These are phyloP conservation scores for Chinchilla lanigera DNA, from an alignment of 2,113 vertebrate species.

Conservation along the genomic window DNA sequence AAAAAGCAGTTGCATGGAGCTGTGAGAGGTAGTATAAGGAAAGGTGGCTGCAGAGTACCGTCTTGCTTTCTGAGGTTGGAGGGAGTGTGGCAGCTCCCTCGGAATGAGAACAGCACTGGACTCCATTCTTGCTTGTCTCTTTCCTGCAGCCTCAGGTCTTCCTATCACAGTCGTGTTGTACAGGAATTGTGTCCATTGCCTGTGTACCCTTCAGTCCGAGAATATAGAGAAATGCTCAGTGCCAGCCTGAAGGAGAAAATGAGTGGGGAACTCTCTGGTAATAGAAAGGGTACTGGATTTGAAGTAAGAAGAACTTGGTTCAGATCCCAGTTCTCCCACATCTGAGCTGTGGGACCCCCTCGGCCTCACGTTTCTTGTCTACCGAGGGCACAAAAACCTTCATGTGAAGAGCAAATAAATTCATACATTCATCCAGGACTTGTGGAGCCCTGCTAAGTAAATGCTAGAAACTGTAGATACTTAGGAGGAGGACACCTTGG, in stretches of 20 bases:
- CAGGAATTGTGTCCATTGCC: background rate
- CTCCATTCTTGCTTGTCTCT: background rate
- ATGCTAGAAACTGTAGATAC: background rate
- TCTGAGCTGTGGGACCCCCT: slow-evolving; percentile 54
- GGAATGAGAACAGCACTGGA: background rate
- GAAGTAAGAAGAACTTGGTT: background rate
- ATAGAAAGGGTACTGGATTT: background rate
- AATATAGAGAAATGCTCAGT: background rate
- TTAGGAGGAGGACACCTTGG: background rate
- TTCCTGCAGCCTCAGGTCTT: background rate
- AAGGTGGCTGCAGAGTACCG: background rate
- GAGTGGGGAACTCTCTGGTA: background rate
- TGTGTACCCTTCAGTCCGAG: background rate
- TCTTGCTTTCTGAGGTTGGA: background rate
- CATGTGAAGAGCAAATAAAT: background rate
- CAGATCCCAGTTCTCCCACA: background rate
- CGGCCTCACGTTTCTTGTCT: background rate
- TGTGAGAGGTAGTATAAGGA: background rate
- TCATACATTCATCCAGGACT: background rate
- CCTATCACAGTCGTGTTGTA: background rate
- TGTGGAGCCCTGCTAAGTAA: background rate
- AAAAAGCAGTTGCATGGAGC: background rate
- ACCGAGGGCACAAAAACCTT: background rate
- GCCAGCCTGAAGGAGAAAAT: background rate
- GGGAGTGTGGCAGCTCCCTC: background rate